phyloP scores from a whole-genome alignment of 2,113 vertebrate genomes.

The Tinamus guttatus region DNA sequence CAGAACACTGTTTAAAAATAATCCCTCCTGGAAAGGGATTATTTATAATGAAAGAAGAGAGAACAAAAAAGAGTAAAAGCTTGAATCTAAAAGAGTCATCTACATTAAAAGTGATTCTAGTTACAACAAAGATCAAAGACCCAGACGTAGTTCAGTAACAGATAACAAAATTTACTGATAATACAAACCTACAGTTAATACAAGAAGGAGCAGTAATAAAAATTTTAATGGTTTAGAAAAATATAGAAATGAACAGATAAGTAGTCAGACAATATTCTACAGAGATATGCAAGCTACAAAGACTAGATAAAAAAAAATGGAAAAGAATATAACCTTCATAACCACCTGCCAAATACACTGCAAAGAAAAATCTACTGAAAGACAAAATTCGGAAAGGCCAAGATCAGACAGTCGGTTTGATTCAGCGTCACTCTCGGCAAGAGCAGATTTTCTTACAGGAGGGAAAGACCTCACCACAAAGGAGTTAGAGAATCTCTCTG shows the following conservation, averaged over 20 bases:
- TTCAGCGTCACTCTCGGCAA: not conserved
- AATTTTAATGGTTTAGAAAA: not conserved
- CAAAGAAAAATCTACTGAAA: not conserved
- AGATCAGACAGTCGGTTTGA: not conserved
- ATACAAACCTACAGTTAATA: not conserved
- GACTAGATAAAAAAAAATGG: not conserved
- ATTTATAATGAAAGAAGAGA: not conserved
- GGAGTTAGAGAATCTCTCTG: not conserved
- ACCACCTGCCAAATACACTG: not conserved
- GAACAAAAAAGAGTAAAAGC: not conserved
- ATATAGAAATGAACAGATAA: not conserved
- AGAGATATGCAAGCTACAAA: not conserved
- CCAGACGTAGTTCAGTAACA: not conserved
- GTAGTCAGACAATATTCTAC: not conserved
- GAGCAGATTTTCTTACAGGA: not conserved
- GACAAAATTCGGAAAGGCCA: not conserved
- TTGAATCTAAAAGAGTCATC: not conserved
- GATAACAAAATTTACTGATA: not conserved
- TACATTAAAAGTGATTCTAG: not conserved
- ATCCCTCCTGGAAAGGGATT: not conserved
- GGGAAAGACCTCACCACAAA: not conserved
- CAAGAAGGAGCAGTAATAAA: not conserved
- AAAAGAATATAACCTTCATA: not conserved
- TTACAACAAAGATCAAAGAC: not conserved
- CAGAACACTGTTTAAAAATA: not conserved